Evolutionary conservation across 2,888 invertebrate genomes (phyloP), one percentile per base, ranked within the genome.

Genomic region (Miltochrista miniata): DNA sequence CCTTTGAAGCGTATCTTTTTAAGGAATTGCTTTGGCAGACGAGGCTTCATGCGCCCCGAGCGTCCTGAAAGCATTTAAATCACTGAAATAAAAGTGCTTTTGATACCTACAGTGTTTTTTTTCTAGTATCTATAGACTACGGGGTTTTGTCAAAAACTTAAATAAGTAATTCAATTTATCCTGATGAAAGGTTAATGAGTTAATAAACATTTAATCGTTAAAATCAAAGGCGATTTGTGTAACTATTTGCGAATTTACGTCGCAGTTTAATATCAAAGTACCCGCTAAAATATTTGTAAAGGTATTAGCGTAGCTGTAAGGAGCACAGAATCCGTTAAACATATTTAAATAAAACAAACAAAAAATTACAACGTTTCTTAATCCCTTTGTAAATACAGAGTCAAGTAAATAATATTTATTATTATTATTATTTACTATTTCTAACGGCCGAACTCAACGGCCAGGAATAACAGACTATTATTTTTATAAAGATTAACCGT

Each of bases 1-100:
- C 90, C 90, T 90, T 87, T 90, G 74, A 75, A 81, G 48, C 86
- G 85, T 57, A 82, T 81, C 81, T 90, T 90, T 89, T 90, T 90
- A 72, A 88, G 71, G 64, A 83, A 86, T 75, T 78, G 78, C 78
- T 89, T 90, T 62, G 85, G 71, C 48, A 78, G 76, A 39, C 83
- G 85, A 63, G 87, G 71, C 78, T 88, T 90, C 71, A 72, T 78
- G 48, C 85, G 83, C 64, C 82, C 84, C 64, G 76, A 61, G 35
- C 87, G 83, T 58, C 90, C 90, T 90, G 90, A 59, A 86, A 87
- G 76, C 67, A 73, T 58, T 72, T 43, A 53, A 48, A 15, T 18
- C 37, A 53, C 51, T 72, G 51, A 57, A 64, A 64, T 54, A 58
- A 24, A 24, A 24, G 18, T 4, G 3, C 18, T 24, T 24, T 5